phyloP scores from a whole-genome alignment of 2,113 vertebrate genomes.

The Turdus rufiventris region DNA sequence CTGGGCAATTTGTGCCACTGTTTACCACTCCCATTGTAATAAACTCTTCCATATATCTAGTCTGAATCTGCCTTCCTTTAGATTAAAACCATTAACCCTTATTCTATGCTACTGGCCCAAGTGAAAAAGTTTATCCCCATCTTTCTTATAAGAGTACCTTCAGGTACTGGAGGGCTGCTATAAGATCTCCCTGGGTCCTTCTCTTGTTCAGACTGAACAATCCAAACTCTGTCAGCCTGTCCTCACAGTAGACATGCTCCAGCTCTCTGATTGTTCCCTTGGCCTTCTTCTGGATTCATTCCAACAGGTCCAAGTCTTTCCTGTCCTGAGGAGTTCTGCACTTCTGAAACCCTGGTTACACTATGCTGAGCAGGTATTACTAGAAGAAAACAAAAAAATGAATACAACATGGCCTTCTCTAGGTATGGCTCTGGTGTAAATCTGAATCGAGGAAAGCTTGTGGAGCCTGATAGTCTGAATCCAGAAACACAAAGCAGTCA shows the following conservation, averaged over 20 bases:
- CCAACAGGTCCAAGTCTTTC: not conserved
- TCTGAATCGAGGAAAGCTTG: not conserved
- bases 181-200: not conserved
- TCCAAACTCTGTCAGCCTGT: not conserved
- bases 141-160: not conserved
- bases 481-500: not conserved
- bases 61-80: not conserved
- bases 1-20: not conserved
- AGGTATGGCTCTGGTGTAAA: not conserved
- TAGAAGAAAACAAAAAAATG: not conserved
- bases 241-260: rapidly evolving
- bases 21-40: not conserved
- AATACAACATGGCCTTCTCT: not conserved
- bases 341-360: not conserved
- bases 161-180: not conserved
- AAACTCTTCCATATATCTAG: not conserved
- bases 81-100: not conserved
- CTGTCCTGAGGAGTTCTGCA: not conserved
- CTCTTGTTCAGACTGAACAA: not conserved
- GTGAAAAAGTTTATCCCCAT: not conserved
- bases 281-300: not conserved
- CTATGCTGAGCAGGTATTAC: not conserved
- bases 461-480: not conserved
- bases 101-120: not conserved
- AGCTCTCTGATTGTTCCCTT: not conserved